These are phyloP conservation scores for Synanceia verrucosa DNA, from an alignment of 2,797 vertebrate genomes.

Conservation along the genomic window DNA sequence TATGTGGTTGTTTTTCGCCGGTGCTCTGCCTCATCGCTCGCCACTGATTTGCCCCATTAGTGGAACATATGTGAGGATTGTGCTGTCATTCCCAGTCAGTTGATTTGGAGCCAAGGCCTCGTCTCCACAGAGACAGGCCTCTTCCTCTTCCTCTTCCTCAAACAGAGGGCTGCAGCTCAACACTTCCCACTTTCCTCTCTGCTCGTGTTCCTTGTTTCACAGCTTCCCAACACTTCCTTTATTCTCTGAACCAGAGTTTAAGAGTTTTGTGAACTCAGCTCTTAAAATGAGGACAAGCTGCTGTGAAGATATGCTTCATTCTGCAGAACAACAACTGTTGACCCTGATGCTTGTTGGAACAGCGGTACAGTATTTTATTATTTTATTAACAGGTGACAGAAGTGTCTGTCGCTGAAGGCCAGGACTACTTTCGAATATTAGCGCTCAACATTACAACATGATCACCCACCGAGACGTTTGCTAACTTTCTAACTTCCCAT, in stretches of 20 bases:
- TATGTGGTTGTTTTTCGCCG: constrained; percentile 20
- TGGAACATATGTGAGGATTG: constrained; percentile 53
- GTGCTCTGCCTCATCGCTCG: constrained; percentile 13
- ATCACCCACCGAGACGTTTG: too few relatives aligned
- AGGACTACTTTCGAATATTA: too few relatives aligned
- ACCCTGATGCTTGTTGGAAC: too few relatives aligned
- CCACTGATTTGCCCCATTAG: constrained; percentile 59
- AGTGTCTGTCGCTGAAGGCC: too few relatives aligned
- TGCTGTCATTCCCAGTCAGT: constrained; percentile 60
- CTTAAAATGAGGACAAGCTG: background rate
- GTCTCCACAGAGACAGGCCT: constrained; percentile 34
- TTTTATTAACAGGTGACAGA: too few relatives aligned
- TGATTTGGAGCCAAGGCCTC: constrained; percentile 37
- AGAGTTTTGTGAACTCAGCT: background rate
- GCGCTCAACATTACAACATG: too few relatives aligned
- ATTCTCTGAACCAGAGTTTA: too few relatives aligned
- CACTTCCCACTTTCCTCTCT: background rate
- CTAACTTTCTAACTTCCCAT: too few relatives aligned
- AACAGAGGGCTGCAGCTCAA: background rate
- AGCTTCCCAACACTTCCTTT: background rate
- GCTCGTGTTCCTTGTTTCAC: background rate
- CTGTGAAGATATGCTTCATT: too few relatives aligned
- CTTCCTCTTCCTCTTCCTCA: background rate
- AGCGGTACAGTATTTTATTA: too few relatives aligned
- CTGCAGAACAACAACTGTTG: too few relatives aligned